A percentile compares a stretch with the other conserved stretches of the same genome.
These are phyloP conservation scores for Anser brachyrhynchus DNA, from an alignment of 2,113 vertebrate genomes.

Conservation along the genomic window DNA sequence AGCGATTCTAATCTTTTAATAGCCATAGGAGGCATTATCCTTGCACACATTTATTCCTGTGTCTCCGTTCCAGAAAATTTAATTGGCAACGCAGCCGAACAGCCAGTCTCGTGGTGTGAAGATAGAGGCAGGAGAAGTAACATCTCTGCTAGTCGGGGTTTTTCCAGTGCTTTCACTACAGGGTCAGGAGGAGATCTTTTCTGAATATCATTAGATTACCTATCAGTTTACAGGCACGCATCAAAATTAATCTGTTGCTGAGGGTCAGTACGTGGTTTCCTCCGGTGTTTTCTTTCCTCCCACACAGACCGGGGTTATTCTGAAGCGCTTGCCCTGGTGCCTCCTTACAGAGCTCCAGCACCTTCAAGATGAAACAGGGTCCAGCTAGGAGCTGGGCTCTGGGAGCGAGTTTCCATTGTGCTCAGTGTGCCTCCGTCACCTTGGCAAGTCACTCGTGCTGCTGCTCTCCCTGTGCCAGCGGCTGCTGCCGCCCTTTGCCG, in stretches of 20 bases:
- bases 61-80: not conserved
- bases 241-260: not conserved
- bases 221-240: not conserved
- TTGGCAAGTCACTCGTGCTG: not conserved
- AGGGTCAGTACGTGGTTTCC: not conserved
- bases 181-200: not conserved
- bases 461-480: accelerated
- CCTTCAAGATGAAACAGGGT: not conserved
- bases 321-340: accelerated
- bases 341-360: not conserved
- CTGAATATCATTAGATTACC: not conserved
- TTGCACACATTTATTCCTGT: not conserved
- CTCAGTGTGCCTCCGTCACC: not conserved
- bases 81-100: not conserved
- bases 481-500: accelerated
- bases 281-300: not conserved
- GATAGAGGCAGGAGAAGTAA: constrained; percentile 10
- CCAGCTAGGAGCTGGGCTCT: not conserved
- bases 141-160: not conserved
- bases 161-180: not conserved
- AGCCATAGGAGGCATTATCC: not conserved
- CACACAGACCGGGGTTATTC: not conserved
- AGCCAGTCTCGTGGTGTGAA: not conserved
- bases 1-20: constrained; percentile 34
- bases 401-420: too few relatives aligned